These are phyloP conservation scores for Cottoperca gobio DNA, from an alignment of 2,797 vertebrate species.

Conservation along the genomic window DNA sequence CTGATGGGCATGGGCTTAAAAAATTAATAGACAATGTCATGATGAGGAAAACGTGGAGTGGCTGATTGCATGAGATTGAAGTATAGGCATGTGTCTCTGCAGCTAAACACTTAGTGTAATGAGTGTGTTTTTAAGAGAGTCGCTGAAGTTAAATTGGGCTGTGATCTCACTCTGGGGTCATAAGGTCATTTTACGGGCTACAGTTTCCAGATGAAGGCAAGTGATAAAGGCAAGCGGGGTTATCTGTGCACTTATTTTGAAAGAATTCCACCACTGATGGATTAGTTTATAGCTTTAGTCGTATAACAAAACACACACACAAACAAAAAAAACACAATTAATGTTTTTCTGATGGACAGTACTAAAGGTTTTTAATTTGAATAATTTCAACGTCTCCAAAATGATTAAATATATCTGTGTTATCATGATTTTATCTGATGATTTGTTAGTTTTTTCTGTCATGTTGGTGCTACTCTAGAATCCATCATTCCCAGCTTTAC, in stretches of 20 bases:
- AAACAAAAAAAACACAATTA: neutral
- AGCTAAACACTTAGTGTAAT: slow-evolving; percentile 78
- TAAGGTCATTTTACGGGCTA: slow-evolving; percentile 62
- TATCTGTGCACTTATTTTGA: slow-evolving; percentile 15
- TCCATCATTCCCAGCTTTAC: neutral
- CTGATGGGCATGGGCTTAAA: slow-evolving; percentile 58
- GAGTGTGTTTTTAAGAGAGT: slow-evolving; percentile 73
- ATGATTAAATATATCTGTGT: neutral
- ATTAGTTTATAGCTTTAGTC: slow-evolving; percentile 6
- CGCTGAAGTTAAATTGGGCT: slow-evolving; percentile 66
- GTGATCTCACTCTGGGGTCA: slow-evolving; percentile 77
- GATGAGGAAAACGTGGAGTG: slow-evolving; percentile 61
- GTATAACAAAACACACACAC: neutral
- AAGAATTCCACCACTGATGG: slow-evolving; percentile 1
- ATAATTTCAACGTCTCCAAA: neutral
- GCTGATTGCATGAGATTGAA: slow-evolving; percentile 65
- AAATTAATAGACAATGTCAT: slow-evolving; percentile 68
- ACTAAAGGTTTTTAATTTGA: neutral
- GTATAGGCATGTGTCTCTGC: slow-evolving; percentile 33
- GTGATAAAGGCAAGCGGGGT: slow-evolving; percentile 30
- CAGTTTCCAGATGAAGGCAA: slow-evolving; percentile 57
- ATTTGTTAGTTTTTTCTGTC: neutral
- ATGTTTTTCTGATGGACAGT: neutral
- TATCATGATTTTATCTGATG: neutral
- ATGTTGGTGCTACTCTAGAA: neutral